A percentile compares a stretch with the other conserved stretches of the same genome.
These are phyloP conservation scores for Carollia perspicillata DNA, from an alignment of 2,113 vertebrate species.

Conservation along the genomic window DNA sequence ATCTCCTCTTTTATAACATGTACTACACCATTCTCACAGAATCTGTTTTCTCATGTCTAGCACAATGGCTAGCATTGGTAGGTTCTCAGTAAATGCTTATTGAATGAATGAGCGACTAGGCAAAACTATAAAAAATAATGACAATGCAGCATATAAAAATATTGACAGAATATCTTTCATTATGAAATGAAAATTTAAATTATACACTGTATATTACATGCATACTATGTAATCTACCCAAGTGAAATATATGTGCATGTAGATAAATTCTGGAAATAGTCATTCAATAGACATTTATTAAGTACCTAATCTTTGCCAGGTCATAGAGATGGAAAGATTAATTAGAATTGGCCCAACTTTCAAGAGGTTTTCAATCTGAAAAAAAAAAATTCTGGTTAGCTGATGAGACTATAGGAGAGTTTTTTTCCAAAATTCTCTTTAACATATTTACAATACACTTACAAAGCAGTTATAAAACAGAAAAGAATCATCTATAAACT, in stretches of 20 bases:
- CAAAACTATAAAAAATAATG: slow-evolving; percentile 8
- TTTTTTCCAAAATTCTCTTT: not conserved
- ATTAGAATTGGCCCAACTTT: not conserved
- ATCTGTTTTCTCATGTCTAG: not conserved
- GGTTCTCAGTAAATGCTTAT: not conserved
- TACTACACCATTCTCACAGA: not conserved
- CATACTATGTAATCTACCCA: not conserved
- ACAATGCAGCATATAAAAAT: not conserved
- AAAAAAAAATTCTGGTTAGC: not conserved
- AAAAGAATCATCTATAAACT: not conserved
- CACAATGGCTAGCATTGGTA: not conserved
- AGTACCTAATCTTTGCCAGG: not conserved
- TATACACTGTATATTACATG: not conserved
- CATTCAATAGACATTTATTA: not conserved
- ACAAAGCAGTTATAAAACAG: not conserved
- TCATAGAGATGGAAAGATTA: not conserved
- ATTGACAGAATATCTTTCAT: not conserved
- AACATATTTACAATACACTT: not conserved
- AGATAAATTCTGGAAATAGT: not conserved
- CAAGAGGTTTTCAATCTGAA: not conserved
- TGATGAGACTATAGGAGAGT: not conserved
- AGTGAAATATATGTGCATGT: not conserved
- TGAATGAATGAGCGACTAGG: not conserved
- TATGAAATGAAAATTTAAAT: not conserved
- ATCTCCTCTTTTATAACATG: not conserved